phyloP scores from a whole-genome alignment of 53 echinoderm and acorn worm species.

The Mesocentrotus franciscanus region DNA sequence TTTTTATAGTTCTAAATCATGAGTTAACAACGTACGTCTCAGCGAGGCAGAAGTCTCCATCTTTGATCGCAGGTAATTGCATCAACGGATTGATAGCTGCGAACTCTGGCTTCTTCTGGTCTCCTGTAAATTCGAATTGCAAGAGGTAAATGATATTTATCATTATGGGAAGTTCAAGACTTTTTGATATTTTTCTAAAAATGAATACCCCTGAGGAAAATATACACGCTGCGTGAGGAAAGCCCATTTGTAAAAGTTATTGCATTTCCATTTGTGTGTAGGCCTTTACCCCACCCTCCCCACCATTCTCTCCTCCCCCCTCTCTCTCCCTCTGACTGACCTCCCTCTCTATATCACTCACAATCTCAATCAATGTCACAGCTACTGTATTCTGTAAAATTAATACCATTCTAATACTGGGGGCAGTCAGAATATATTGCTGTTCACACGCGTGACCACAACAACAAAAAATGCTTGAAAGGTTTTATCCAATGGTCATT shows the following conservation, averaged over 20 bases:
- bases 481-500: neutral
- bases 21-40: conserved; percentile 70
- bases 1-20: too few relatives aligned
- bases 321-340: neutral
- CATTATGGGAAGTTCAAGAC: neutral
- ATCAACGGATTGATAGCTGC: conserved; percentile 79
- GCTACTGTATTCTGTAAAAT: too few relatives aligned
- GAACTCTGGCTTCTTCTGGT: conserved; percentile 82
- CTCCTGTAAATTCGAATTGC: conserved; percentile 65
- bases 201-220: neutral
- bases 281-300: neutral
- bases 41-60: conserved; percentile 85
- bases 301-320: neutral
- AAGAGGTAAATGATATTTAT: neutral
- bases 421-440: too few relatives aligned
- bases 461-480: too few relatives aligned
- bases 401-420: too few relatives aligned
- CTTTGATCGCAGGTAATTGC: conserved; percentile 82
- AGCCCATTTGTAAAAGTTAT: too few relatives aligned
- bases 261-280: neutral
- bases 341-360: neutral
- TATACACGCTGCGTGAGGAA: too few relatives aligned
- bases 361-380: neutral
- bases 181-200: neutral
- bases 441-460: too few relatives aligned